A percentile compares a stretch with the other conserved stretches of the same genome.
Conservation (phyloP, 2,797 vertebrate species). For the Hydrolagus colliei region DNA sequence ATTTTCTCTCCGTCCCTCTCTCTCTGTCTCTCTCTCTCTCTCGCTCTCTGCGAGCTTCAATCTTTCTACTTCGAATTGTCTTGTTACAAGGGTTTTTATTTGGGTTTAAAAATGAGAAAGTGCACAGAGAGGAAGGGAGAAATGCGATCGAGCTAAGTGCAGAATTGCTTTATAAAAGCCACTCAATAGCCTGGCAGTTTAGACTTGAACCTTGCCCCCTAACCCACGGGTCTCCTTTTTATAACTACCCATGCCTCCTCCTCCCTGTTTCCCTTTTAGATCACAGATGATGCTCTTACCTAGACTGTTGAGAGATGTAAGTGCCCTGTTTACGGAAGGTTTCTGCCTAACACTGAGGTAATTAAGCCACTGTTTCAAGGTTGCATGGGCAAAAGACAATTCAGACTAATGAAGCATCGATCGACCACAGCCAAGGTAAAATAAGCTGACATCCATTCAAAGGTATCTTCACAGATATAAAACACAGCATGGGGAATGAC, state of each 20-base stretch:
- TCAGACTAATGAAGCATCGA: slow-evolving; percentile 60
- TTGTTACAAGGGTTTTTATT: not conserved
- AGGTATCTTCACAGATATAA: slow-evolving; percentile 41
- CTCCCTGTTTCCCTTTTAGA: slow-evolving; percentile 38
- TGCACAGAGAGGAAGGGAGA: slow-evolving; percentile 30
- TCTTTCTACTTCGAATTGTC: slow-evolving; percentile 34
- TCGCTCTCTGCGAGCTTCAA: not conserved
- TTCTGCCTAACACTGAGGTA: slow-evolving; percentile 55
- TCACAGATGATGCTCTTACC: slow-evolving; percentile 39
- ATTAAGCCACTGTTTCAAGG: slow-evolving; percentile 63
- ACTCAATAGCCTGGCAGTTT: slow-evolving; percentile 74
- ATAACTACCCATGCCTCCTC: slow-evolving; percentile 52
- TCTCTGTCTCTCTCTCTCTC: slow-evolving; percentile 42
- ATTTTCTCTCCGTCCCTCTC: slow-evolving; percentile 39
- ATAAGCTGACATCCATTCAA: slow-evolving; percentile 46
- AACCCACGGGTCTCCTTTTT: slow-evolving; percentile 64
- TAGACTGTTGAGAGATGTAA: slow-evolving; percentile 42
- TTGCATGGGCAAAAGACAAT: slow-evolving; percentile 61
- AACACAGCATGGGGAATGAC: slow-evolving; percentile 37
- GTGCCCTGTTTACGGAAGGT: slow-evolving; percentile 44
- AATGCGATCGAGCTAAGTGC: slow-evolving; percentile 57
- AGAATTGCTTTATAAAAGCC: slow-evolving; percentile 69
- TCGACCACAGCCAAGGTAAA: slow-evolving; percentile 45
- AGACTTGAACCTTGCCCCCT: slow-evolving; percentile 85
- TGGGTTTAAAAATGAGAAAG: slow-evolving; percentile 34